Conservation (phyloP, 2,113 vertebrate species). For the Hippocampus zosterae region DNA sequence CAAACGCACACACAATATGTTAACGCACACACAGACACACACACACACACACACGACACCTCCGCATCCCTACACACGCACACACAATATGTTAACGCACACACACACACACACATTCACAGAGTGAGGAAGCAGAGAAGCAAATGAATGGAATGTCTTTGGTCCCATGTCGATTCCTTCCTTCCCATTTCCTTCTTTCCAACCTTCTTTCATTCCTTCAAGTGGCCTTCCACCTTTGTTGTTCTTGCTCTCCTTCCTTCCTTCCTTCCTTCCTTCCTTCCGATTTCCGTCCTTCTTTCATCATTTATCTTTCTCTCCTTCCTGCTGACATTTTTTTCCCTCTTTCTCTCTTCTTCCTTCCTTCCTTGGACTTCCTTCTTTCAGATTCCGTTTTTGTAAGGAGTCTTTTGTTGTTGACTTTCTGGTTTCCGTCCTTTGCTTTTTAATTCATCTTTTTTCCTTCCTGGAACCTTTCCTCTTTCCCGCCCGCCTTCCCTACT, state of each 20-base stretch:
- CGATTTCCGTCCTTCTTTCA: no score
- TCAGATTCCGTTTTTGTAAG: neutral
- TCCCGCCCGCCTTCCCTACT: no score
- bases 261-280: neutral
- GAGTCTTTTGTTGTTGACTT: neutral
- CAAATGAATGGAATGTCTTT: neutral
- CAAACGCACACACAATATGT: no score
- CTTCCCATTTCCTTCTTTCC: neutral
- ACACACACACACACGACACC: slow-evolving; percentile 21
- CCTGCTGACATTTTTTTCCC: no score
- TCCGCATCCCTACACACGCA: slow-evolving; percentile 4
- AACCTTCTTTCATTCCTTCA: neutral
- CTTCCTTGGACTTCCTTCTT: neutral
- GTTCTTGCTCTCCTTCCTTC: neutral
- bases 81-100: slow-evolving; percentile 33
- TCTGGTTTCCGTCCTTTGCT: neutral
- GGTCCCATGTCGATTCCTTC: neutral
- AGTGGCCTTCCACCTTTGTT: neutral
- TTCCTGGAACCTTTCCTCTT: neutral
- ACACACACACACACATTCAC: neutral
- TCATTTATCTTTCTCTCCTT: neutral
- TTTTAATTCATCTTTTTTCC: no score
- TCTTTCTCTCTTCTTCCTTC: neutral
- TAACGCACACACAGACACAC: neutral
- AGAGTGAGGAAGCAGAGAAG: slow-evolving; percentile 7